A percentile compares a stretch with the other conserved stretches of the same genome.
These are phyloP conservation scores for Cynopterus brachyotis DNA, from an alignment of 2,113 vertebrate species.

Conservation along the genomic window DNA sequence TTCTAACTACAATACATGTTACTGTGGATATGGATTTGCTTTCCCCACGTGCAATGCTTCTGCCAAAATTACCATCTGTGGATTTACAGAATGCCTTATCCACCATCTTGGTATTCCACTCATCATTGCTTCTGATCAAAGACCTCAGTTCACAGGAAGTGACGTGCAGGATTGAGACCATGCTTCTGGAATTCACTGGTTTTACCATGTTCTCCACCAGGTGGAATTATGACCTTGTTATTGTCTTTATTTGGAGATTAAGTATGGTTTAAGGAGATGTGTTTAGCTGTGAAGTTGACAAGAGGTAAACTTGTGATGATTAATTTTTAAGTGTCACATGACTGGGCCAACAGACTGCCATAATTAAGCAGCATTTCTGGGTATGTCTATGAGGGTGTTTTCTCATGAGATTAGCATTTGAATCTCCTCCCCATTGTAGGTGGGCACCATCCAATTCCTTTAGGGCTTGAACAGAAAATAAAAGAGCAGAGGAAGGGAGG, in stretches of 20 bases:
- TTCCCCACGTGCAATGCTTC: too few species aligned
- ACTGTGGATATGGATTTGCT: too few species aligned
- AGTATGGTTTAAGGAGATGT: background rate
- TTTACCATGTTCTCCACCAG: background rate
- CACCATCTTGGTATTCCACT: background rate
- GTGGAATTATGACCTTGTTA: background rate
- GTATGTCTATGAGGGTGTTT: background rate
- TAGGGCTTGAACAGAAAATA: background rate
- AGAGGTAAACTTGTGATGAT: background rate
- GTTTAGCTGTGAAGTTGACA: background rate
- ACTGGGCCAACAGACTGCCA: background rate
- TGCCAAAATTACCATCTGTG: too few species aligned
- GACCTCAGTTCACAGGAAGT: background rate
- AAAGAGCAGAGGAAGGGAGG: background rate
- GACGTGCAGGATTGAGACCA: background rate
- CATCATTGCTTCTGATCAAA: background rate
- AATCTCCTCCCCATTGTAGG: background rate
- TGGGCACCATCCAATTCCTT: background rate
- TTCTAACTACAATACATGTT: background rate
- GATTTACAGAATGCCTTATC: background rate
- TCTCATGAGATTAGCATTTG: background rate
- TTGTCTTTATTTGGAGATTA: background rate
- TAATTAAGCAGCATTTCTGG: background rate
- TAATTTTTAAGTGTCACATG: background rate
- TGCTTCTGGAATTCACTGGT: background rate